phyloP scores from a whole-genome alignment of 2,113 vertebrate species.

The Parotia lawesii region DNA sequence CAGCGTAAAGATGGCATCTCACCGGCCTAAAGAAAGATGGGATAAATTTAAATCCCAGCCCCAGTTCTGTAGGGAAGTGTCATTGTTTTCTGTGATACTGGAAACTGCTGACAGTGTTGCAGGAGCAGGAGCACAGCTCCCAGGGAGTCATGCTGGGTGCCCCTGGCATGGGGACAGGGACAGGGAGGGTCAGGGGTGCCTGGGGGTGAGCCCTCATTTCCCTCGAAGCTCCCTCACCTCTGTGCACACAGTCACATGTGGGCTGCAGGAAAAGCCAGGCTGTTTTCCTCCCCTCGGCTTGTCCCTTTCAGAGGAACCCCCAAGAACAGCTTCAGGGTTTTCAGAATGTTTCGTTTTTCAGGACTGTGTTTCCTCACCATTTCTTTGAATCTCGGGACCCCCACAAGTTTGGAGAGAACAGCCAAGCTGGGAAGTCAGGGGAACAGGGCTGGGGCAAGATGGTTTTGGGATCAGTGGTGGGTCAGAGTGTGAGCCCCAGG shows the following conservation, averaged over 20 bases:
- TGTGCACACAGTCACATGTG: accelerated
- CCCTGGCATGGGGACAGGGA: neutral
- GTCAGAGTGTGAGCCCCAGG: neutral
- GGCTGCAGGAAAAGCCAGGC: neutral
- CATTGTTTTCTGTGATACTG: neutral
- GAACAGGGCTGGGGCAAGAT: accelerated
- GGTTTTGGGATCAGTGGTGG: neutral
- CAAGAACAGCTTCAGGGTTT: neutral
- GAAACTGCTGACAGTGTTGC: neutral
- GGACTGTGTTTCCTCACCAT: neutral
- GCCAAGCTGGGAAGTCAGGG: accelerated
- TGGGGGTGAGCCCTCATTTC: neutral
- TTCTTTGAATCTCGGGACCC: neutral
- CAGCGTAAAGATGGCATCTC: neutral
- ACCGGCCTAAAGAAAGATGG: neutral
- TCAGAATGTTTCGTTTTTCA: neutral
- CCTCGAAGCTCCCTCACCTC: accelerated
- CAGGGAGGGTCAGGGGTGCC: neutral
- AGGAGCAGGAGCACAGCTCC: neutral
- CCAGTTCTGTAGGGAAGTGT: neutral
- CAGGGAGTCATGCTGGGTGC: neutral
- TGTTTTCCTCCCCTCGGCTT: neutral
- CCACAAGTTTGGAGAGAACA: neutral
- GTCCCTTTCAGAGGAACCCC: neutral
- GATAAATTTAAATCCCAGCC: neutral